Conservation (phyloP, 92 coral and sea anemone genomes). For the Chrysogorgia sp. region DNA sequence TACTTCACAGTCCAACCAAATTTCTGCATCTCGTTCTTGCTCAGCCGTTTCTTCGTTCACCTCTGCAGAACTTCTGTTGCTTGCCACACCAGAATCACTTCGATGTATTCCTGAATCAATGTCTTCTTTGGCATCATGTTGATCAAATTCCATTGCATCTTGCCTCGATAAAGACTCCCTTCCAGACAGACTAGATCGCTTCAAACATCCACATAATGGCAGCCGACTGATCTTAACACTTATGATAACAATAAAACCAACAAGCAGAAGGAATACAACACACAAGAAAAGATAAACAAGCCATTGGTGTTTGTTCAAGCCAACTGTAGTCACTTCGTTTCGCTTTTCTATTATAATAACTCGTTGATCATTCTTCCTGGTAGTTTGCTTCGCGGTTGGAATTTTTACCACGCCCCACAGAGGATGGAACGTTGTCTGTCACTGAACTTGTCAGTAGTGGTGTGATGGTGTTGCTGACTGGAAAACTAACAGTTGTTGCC, state of each 20-base stretch:
- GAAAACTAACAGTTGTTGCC: neutral
- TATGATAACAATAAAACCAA: conserved; percentile 30
- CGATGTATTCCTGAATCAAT: neutral
- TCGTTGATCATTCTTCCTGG: conserved; percentile 1
- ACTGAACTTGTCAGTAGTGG: neutral
- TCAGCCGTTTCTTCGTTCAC: neutral
- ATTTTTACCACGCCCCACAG: neutral
- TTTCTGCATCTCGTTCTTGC: neutral
- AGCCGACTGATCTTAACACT: conserved; percentile 24
- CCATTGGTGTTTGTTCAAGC: conserved; percentile 25
- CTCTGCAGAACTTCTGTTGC: conserved; percentile 37
- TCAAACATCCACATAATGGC: neutral
- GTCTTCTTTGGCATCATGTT: neutral
- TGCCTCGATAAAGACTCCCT: neutral
- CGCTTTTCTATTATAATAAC: conserved; percentile 27
- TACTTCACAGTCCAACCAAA: neutral
- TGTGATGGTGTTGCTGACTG: neutral
- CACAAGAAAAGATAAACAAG: conserved; percentile 20
- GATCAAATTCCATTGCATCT: neutral
- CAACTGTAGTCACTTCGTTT: neutral
- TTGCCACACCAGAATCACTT: conserved; percentile 20
- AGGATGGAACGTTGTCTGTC: neutral
- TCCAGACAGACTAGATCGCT: neutral
- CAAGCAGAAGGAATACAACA: neutral
- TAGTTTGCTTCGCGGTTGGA: neutral